These are phyloP conservation scores for Melipona beecheii DNA, from an alignment of 2,888 invertebrate genomes.

Conservation along the genomic window DNA sequence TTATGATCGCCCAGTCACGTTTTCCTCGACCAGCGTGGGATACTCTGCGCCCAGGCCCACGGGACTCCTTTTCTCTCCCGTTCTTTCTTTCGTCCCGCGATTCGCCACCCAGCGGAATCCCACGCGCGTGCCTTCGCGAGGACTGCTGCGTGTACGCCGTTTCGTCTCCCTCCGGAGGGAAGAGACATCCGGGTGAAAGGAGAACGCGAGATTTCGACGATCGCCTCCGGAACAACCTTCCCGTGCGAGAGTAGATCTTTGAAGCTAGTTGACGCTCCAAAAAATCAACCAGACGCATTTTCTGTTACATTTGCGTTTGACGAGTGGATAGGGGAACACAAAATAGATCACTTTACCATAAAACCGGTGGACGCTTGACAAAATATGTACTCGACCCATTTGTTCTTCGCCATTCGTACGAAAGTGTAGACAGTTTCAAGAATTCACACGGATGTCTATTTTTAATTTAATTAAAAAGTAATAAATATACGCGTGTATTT, in stretches of 20 bases:
- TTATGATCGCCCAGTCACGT: slow-evolving; percentile 75
- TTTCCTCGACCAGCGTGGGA: slow-evolving; percentile 71
- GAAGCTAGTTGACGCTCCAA: neutral
- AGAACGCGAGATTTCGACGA: neutral
- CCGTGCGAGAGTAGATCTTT: neutral
- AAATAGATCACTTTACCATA: too few species aligned
- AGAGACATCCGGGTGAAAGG: slow-evolving; percentile 5
- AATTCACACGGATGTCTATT: too few species aligned
- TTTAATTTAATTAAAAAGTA: too few species aligned
- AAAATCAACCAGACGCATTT: neutral
- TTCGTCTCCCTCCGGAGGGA: neutral
- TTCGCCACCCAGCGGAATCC: neutral
- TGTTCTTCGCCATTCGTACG: too few species aligned
- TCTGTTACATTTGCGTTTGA: neutral
- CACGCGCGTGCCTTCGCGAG: slow-evolving; percentile 12
- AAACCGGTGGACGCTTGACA: too few species aligned
- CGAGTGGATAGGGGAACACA: neutral
- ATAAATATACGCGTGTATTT: too few species aligned
- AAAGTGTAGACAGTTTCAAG: too few species aligned
- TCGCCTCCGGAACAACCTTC: neutral
- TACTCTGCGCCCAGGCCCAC: slow-evolving; percentile 22
- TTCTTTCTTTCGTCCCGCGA: slow-evolving; percentile 10
- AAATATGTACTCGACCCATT: too few species aligned
- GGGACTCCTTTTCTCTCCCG: neutral
- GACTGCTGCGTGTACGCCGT: neutral